Evolutionary conservation across 2,113 vertebrate genomes (phyloP), one percentile per base, ranked within the genome.

Genomic region (Nerophis ophidion): DNA sequence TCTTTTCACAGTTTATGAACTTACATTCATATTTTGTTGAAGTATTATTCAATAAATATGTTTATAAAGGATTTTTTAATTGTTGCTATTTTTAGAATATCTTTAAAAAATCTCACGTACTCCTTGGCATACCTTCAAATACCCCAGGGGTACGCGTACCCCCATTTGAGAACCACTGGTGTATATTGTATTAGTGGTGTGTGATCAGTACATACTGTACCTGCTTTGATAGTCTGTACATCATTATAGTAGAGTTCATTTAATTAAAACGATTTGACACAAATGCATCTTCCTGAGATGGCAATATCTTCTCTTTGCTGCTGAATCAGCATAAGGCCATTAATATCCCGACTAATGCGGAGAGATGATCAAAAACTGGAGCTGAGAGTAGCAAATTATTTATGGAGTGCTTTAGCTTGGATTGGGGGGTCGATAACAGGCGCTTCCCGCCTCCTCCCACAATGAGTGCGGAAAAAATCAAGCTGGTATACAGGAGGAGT

Each of bases 371-470:
- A 49, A 71, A 74, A 81, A 77, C 64, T n/a, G 19, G 69, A 79
- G 68, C 72, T 68, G 62, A 61, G 71, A 76, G 75, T 64, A 70
- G 76, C 74, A 80, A 83, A 85, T 86, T 80, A 84, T 86, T 84
- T 65, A 85, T 76, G 42, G 79, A 84, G 77, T 77, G 74, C 54
- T 82, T 77, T 66, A 76, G 78, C 75, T 74, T 76, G 77, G 74
- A 71, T 40, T 71, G 67, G 73, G 76, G 72, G 50, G 76, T 60
- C 13, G 5, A 14, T 72, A 72, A 81, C 74, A 66, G 68, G 63
- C 52, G 57, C 70, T 68, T 80, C 74, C 74, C 68, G 77, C 75
- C 61, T 80, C 71, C 63, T 54, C 78, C 73, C 71, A 82, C 72
- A 76, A 69, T 44, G 52, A 63, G 57, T 57, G 60, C 63, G 76